Percentiles rank a stretch among this genome's conserved stretches.
Conservation (phyloP, 2,113 vertebrate species). For the Lasiurus borealis region DNA sequence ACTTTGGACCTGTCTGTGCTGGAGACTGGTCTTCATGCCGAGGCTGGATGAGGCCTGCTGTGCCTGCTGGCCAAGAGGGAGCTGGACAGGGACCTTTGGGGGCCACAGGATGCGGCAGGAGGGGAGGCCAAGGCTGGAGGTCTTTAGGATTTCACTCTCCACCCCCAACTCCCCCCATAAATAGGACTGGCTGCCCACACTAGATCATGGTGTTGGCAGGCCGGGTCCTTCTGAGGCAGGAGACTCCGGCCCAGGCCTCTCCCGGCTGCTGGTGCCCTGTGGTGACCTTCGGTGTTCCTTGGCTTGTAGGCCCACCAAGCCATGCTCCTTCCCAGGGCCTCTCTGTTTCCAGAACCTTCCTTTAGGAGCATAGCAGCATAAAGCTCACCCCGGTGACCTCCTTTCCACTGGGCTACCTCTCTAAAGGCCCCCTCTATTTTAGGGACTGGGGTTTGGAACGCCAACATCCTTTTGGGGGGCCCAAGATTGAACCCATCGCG, state of each 20-base stretch:
- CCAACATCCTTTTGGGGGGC: background rate
- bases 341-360: background rate
- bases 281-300: fast-evolving
- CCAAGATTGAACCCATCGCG: background rate
- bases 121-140: background rate
- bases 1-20: background rate
- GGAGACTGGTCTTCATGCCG: background rate
- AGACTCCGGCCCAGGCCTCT: background rate
- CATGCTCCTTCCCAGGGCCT: fast-evolving
- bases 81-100: background rate
- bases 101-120: background rate
- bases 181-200: fast-evolving
- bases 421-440: background rate
- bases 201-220: background rate
- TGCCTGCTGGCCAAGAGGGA: background rate
- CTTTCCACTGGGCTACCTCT: background rate
- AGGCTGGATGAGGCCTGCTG: background rate
- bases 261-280: fast-evolving
- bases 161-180: too few species aligned
- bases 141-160: fast-evolving
- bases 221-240: background rate
- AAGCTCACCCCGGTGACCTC: background rate
- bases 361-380: background rate
- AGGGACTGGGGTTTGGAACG: too few species aligned
- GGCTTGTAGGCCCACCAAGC: too few species aligned